phyloP scores from a whole-genome alignment of 2,888 invertebrate species.

The Agriopis leucophaearia region DNA sequence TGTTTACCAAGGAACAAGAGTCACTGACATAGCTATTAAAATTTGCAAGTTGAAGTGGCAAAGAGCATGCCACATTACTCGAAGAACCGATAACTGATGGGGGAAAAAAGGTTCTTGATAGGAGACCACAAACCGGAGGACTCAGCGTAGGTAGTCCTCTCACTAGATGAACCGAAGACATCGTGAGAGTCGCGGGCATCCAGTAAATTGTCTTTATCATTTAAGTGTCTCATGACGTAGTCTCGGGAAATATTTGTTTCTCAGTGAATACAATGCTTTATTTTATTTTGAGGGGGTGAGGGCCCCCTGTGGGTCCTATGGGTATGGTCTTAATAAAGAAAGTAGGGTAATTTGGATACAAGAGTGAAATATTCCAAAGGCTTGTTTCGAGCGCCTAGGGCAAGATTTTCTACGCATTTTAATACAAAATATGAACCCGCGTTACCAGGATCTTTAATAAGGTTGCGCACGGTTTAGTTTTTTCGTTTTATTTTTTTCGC shows the following conservation, averaged over 20 bases:
- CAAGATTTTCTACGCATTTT: conserved; percentile 7
- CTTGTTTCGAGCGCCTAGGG: conserved; percentile 18
- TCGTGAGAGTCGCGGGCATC: too few species aligned
- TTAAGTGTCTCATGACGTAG: background rate
- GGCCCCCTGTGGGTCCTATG: too few species aligned
- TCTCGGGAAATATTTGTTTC: background rate
- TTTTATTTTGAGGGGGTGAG: conserved; percentile 4
- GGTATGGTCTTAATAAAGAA: conserved; percentile 34
- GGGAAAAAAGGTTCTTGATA: too few species aligned
- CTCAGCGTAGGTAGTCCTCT: too few species aligned
- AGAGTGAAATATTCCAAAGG: conserved; percentile 23
- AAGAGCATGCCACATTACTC: too few species aligned
- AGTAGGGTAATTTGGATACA: conserved; percentile 29
- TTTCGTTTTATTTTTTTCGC: background rate
- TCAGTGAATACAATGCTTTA: conserved; percentile 2
- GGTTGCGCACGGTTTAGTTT: background rate
- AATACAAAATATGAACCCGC: conserved; percentile 5
- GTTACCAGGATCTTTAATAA: background rate
- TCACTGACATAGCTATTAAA: too few species aligned
- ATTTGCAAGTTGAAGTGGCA: too few species aligned
- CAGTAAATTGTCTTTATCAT: too few species aligned
- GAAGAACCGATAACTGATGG: too few species aligned
- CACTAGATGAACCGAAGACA: too few species aligned
- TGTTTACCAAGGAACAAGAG: too few species aligned
- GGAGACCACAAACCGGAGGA: too few species aligned